Evolutionary conservation across 2,113 vertebrate species (phyloP).

Genomic region (Eonycteris spelaea): DNA sequence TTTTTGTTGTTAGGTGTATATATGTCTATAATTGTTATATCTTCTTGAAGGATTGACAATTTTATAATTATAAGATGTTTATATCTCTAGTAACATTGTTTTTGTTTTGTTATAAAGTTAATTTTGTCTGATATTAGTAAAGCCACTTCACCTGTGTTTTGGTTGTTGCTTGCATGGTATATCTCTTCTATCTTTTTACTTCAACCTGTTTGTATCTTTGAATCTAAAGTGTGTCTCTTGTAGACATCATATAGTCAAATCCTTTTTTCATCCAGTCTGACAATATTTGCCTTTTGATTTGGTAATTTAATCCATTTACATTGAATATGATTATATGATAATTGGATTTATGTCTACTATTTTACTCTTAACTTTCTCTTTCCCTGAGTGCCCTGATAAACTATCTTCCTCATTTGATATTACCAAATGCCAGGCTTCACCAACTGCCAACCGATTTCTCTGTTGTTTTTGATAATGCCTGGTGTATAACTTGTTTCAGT

Average conservation of each 20-base stretch:
- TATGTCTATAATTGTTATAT: background rate
- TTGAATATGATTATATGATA: background rate
- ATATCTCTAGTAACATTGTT: background rate
- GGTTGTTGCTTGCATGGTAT: background rate
- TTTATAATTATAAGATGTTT: background rate
- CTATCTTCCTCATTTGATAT: background rate
- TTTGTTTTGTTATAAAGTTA: background rate
- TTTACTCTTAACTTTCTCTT: background rate
- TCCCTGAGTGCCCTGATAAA: background rate
- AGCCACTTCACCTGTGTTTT: background rate
- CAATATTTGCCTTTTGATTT: background rate
- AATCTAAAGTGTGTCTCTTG: background rate
- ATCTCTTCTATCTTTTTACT: background rate
- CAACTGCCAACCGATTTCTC: background rate
- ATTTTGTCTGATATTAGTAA: background rate
- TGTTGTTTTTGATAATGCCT: background rate
- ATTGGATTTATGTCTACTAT: background rate
- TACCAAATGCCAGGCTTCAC: background rate
- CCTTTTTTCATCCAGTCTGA: background rate
- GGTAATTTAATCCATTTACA: background rate
- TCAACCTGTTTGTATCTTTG: background rate
- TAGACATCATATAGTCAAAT: background rate
- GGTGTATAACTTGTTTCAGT: background rate
- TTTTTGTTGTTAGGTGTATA: background rate
- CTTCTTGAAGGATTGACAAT: background rate